Evolutionary conservation across 2,888 invertebrate species (phyloP), one percentile per base, ranked within the genome.

Genomic region (Ligdia adustata): DNA sequence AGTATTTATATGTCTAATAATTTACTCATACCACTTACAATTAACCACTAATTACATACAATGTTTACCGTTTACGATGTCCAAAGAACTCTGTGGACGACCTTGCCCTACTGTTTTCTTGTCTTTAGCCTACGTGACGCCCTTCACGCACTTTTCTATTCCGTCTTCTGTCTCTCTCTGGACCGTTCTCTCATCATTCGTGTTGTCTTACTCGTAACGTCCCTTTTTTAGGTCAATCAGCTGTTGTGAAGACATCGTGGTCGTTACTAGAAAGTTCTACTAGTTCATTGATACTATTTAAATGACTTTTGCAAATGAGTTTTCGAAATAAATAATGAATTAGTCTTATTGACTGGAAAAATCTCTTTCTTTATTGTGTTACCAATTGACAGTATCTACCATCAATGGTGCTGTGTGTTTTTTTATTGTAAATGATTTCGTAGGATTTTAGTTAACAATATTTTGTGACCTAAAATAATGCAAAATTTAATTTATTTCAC

Each of bases 111-210:
- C 71, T 70, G 66, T 38, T 53, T 38, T 52, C 59, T 53, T 66
- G 66, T 61, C 54, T 55, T 57, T 57, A 48, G 81, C 66, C 72
- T 84, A 83, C 84, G 85, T 85, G 85, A 79, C 77, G 65, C 64
- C 55, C 52, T 65, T 49, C 76, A 71, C 79, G 79, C 64, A 53
- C 39, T 68, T 70, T 70, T 67, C 65, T 64, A 69, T 58, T 55
- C 53, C 64, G 5, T 47, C 33, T 39, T 48, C 58, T 46, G 65
- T 71, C 72, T 58, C 70, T 60, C 58, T 75, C 72, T 58, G 18
- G 7, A 62, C 56, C 46, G 43, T 58, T 50, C 49, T 52, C 48
- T 43, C 50, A 40, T 42, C 34, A 15, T 37, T 48, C 55, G 13
- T 41, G 15, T 47, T 33, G 41, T 52, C 50, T 31, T 48, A 34